A percentile compares a stretch with the other conserved stretches of the same genome.
phyloP scores from a whole-genome alignment of 2,113 vertebrate genomes.

The Tiliqua scincoides region DNA sequence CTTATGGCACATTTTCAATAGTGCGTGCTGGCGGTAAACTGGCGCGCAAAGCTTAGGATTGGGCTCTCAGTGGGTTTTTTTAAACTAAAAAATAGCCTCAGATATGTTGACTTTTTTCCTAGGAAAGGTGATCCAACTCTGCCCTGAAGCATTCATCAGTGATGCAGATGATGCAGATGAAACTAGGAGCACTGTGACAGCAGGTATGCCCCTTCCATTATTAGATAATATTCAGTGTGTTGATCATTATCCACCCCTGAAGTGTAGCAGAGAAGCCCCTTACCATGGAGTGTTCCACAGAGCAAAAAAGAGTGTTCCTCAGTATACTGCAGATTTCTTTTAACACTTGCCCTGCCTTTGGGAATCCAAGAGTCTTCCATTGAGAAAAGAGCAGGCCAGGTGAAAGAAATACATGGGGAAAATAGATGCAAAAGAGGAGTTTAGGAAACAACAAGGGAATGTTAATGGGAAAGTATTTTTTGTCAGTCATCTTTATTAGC shows the following conservation, averaged over 20 bases:
- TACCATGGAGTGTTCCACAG: not conserved
- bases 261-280: not conserved
- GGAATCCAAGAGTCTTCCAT: slow-evolving; percentile 11
- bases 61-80: too few relatives aligned
- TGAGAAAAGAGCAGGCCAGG: slow-evolving; percentile 16
- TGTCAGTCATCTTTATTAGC: slow-evolving; percentile 36
- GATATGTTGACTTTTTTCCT: not conserved
- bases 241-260: not conserved
- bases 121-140: not conserved
- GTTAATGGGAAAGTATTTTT: slow-evolving; percentile 32
- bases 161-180: not conserved
- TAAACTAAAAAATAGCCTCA: too few relatives aligned
- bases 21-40: too few relatives aligned
- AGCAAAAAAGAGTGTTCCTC: not conserved
- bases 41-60: too few relatives aligned
- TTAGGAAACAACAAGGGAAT: slow-evolving; percentile 25
- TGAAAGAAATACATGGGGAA: not conserved
- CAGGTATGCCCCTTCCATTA: not conserved
- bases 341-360: not conserved
- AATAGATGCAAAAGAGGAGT: slow-evolving; percentile 23
- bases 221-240: not conserved
- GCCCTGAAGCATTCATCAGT: not conserved
- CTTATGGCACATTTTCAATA: too few relatives aligned
- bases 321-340: too few relatives aligned
- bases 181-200: not conserved